Percentiles rank a stretch among this genome's conserved stretches.
Conservation (phyloP, 2,888 invertebrate species). For the Heliconius charithonia region DNA sequence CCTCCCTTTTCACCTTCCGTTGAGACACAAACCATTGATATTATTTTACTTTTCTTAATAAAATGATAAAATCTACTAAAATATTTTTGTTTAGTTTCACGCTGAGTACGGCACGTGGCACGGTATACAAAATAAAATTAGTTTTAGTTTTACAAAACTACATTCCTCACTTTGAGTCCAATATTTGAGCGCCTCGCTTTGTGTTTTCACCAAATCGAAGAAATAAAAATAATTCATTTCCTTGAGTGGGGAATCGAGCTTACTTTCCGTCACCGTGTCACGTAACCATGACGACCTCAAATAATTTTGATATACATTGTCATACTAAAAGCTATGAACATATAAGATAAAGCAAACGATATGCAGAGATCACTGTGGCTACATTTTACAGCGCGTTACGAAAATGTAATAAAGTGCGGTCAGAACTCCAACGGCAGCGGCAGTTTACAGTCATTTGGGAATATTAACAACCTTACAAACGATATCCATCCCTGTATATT, state of each 20-base stretch:
- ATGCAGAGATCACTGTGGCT: conserved; percentile 7
- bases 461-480: conserved; percentile 52
- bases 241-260: not conserved
- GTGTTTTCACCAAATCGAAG: no score
- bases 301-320: not conserved
- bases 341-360: not conserved
- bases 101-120: no score
- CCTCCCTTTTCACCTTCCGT: no score
- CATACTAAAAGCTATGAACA: not conserved
- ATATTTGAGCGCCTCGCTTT: no score
- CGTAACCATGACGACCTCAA: not conserved
- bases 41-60: no score
- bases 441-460: conserved; percentile 43
- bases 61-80: no score
- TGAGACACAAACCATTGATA: no score
- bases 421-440: conserved; percentile 31
- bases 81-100: no score
- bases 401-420: conserved; percentile 41
- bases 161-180: no score
- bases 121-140: no score
- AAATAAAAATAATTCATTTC: no score
- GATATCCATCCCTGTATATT: conserved; percentile 46
- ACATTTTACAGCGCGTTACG: conserved; percentile 17
- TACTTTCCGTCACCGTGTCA: not conserved
- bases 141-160: no score